phyloP scores from a whole-genome alignment of 2,797 vertebrate genomes.

The Poeciliopsis gracilis region DNA sequence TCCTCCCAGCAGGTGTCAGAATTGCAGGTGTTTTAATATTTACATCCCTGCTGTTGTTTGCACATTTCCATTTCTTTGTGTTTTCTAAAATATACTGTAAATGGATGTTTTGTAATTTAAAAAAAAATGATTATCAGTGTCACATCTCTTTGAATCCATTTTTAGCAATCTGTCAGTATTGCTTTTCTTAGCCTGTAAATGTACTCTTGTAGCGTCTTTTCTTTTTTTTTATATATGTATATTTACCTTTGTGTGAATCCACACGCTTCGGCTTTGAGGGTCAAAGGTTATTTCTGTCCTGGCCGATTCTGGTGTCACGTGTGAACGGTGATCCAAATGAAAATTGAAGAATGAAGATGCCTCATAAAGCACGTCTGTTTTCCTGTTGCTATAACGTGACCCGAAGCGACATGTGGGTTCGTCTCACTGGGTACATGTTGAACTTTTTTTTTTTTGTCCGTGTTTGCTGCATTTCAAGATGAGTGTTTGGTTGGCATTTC shows the following conservation, averaged over 20 bases:
- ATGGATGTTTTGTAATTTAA: background rate
- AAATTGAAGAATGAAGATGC: background rate
- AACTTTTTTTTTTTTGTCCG: background rate
- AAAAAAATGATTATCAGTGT: background rate
- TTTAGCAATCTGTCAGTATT: background rate
- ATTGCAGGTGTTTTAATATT: background rate
- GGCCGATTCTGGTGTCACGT: background rate
- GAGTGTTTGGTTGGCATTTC: constrained; percentile 7
- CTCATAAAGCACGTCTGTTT: background rate
- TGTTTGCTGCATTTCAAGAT: background rate
- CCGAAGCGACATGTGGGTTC: background rate
- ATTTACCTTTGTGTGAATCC: background rate
- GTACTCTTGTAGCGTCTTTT: background rate
- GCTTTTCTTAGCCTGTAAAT: background rate
- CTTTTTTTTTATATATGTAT: background rate
- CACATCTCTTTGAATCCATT: background rate
- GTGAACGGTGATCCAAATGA: background rate
- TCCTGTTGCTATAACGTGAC: background rate
- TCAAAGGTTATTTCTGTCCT: background rate
- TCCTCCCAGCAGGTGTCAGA: background rate
- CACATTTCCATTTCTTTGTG: too few species aligned
- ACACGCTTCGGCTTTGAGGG: background rate
- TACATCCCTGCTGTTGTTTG: background rate
- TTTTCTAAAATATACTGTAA: background rate
- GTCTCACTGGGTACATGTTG: background rate